Evolutionary conservation across 2,113 vertebrate species (phyloP).

Genomic region (Myocastor coypus): DNA sequence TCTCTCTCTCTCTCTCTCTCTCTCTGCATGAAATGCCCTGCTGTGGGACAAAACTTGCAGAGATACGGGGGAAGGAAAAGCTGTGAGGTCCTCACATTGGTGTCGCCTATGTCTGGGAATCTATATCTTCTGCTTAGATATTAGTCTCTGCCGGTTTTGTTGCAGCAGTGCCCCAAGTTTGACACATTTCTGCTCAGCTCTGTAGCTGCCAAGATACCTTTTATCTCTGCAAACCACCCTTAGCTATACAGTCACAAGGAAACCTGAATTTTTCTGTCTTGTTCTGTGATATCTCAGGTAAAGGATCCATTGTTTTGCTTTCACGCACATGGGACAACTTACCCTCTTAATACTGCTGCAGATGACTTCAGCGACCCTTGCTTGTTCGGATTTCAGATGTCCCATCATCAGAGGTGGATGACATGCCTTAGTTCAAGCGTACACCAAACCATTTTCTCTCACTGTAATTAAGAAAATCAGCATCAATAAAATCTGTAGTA

Average conservation of each 20-base stretch:
- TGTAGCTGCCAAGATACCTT: background rate
- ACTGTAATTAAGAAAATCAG: background rate
- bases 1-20: background rate
- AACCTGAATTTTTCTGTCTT: background rate
- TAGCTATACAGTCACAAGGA: background rate
- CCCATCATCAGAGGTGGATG: background rate
- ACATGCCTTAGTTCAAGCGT: background rate
- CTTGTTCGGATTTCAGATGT: background rate
- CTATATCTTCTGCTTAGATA: background rate
- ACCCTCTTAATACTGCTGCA: background rate
- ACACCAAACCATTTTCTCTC: background rate
- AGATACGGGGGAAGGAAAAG: no score
- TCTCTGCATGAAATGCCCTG: background rate
- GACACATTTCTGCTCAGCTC: background rate
- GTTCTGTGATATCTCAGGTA: background rate
- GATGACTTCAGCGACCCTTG: background rate
- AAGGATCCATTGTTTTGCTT: background rate
- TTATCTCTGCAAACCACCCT: background rate
- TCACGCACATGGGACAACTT: background rate
- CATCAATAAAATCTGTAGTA: background rate
- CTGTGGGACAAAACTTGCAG: background rate
- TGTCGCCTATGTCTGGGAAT: background rate
- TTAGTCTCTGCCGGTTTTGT: background rate
- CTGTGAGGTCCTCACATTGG: background rate
- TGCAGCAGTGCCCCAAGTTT: background rate